phyloP scores from a whole-genome alignment of 1,140 invertebrate species.

The Vanessa atalanta region DNA sequence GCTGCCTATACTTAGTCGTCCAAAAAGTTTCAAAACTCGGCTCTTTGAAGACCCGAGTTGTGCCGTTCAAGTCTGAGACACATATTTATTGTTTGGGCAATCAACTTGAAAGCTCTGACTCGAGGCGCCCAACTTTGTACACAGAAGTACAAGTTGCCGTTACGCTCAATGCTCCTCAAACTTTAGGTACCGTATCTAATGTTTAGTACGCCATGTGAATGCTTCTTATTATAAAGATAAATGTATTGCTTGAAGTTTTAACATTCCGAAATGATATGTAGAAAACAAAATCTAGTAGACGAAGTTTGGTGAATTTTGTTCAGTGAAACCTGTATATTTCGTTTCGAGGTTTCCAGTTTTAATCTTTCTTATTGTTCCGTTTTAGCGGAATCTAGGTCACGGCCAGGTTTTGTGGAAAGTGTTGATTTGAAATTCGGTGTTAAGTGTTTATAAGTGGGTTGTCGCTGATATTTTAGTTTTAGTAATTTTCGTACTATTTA shows the following conservation, averaged over 20 bases:
- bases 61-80: slow-evolving; percentile 29
- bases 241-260: slow-evolving; percentile 16
- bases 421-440: background rate
- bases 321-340: background rate
- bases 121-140: slow-evolving; percentile 37
- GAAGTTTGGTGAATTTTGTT: background rate
- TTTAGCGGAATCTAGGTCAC: background rate
- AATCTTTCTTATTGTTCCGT: background rate
- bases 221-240: slow-evolving; percentile 29
- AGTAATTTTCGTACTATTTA: too few species aligned
- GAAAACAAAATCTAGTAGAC: background rate
- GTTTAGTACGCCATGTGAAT: slow-evolving; percentile 4
- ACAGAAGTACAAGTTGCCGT: slow-evolving; percentile 36
- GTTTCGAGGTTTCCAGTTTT: background rate
- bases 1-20: background rate
- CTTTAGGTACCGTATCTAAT: slow-evolving; percentile 24
- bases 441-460: background rate
- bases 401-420: background rate
- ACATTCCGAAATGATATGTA: background rate
- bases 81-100: slow-evolving; percentile 63
- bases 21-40: slow-evolving; percentile 5
- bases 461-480: too few species aligned
- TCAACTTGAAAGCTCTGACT: slow-evolving; percentile 55
- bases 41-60: slow-evolving; percentile 11
- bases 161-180: slow-evolving; percentile 35